Evolutionary conservation across 1,140 invertebrate genomes (phyloP), one percentile per base, ranked within the genome.

Genomic region (Coboldia fuscipes): DNA sequence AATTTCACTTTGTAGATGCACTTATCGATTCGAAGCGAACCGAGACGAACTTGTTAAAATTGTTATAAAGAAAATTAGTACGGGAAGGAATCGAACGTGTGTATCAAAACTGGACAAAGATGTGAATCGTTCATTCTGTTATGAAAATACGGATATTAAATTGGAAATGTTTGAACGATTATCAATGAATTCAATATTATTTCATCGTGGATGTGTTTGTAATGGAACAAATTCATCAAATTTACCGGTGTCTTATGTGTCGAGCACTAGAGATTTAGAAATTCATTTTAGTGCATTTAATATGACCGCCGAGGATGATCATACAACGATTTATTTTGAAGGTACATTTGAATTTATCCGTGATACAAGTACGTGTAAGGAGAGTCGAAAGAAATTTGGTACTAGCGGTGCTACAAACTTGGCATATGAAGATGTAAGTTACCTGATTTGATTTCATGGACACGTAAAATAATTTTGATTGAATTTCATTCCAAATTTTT

Each of bases 251-350:
- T 74, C 72, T 35, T 76, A 83, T 42, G 72, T 73, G 37, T 85
- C 82, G 0, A 68, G 68, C 3, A 66, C 75, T 19, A 70, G 72
- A 36, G 66, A 81, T 27, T 68, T 81, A 3, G 78, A 84, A 45
- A 62, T 89, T n/a, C 70, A 75, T 43, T 84, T 88, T 43, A 68
- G 71, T 23, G 75, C 83, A 2, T 62, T 64, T 7, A 71, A 75
- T 34, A 90, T 90, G 84, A 71, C 73, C 30, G 67, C 78, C 0
- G 58, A 71, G 6, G 81, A 88, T 44, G 84, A 90, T 56, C 84
- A 79, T 47, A 68, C 74, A 33, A 75, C 77, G 35, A 65, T 84
- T 26, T 75, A 71, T 37, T 86, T 89, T 49, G 80, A 86, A 54
- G 84, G 75, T 14, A 70, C 66, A 23, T 82, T 77, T 51, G 80